Evolutionary conservation across 2,888 invertebrate genomes (phyloP).

Genomic region (Ametastegia equiseti): DNA sequence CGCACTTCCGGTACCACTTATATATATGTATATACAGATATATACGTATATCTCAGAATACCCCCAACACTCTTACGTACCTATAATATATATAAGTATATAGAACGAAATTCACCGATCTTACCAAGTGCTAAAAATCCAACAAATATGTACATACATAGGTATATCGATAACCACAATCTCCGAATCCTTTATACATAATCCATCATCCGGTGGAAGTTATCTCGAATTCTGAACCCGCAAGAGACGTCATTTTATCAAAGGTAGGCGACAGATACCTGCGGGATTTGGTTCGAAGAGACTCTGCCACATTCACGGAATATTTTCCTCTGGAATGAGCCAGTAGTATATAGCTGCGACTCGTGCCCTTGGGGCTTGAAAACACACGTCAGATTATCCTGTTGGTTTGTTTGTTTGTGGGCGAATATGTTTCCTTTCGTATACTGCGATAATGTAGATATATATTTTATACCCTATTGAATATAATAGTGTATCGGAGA

Average conservation of each 20-base stretch:
- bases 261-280: neutral
- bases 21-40: too few relatives aligned
- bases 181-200: neutral
- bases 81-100: neutral
- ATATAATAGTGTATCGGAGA: neutral
- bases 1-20: conserved; percentile 25
- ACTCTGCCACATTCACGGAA: neutral
- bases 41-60: neutral
- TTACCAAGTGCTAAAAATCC: neutral
- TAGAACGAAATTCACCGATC: neutral
- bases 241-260: neutral
- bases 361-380: neutral
- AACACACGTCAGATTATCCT: neutral
- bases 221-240: neutral
- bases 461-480: neutral
- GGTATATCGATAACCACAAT: neutral
- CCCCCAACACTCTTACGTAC: neutral
- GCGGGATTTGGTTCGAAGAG: neutral
- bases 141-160: too few relatives aligned
- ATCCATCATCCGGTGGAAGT: neutral
- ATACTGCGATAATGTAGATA: neutral
- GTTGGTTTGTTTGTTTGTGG: neutral
- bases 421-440: neutral
- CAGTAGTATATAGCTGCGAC: neutral
- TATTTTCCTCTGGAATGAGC: neutral